Evolutionary conservation across 2,888 invertebrate species (phyloP).

Genomic region (Syrista parreyssii): DNA sequence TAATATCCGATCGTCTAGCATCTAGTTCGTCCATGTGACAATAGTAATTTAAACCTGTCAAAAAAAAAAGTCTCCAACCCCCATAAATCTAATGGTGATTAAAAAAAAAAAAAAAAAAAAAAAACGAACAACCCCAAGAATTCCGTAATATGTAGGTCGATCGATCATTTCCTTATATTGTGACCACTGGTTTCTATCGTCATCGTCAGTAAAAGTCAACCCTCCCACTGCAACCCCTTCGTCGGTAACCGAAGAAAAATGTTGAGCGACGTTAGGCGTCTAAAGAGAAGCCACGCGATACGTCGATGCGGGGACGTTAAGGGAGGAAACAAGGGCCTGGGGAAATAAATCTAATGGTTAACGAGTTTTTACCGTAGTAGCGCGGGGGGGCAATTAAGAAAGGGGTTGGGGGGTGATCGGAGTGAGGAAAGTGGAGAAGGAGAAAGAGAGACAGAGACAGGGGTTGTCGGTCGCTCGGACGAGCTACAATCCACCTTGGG

Average conservation of each 20-base stretch:
- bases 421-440: conserved; percentile 31
- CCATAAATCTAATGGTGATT: background rate
- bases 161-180: background rate
- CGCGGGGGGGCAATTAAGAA: conserved; percentile 54
- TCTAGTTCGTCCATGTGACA: background rate
- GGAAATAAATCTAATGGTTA: conserved; percentile 61
- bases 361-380: conserved; percentile 61
- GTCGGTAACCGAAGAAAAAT: conserved; percentile 36
- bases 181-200: background rate
- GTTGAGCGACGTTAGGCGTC: background rate
- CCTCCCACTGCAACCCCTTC: background rate
- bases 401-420: conserved; percentile 36
- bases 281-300: conserved; percentile 7
- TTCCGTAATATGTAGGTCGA: background rate
- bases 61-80: background rate
- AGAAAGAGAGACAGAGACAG: conserved; percentile 9
- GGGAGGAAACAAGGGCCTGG: conserved; percentile 18
- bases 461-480: conserved; percentile 4
- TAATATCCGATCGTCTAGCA: background rate
- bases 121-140: background rate
- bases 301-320: conserved; percentile 1
- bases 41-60: background rate
- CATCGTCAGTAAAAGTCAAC: background rate
- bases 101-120: background rate
- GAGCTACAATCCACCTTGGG: conserved; percentile 15